Evolutionary conservation across 2,113 vertebrate species (phyloP).

Genomic region (Glareola pratincola): DNA sequence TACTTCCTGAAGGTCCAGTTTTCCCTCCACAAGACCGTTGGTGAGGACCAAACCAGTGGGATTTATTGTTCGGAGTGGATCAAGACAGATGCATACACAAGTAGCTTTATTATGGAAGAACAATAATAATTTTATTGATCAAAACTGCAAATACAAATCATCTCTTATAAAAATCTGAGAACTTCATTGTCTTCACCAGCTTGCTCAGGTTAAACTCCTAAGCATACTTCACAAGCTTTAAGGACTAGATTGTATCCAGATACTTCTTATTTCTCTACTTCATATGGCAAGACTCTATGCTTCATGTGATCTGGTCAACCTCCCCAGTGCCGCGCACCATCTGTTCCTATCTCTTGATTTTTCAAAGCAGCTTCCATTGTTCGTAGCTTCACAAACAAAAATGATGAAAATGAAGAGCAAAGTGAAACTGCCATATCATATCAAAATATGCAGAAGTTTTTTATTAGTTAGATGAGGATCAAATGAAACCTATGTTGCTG

Average conservation of each 20-base stretch:
- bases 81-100: not conserved
- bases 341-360: not conserved
- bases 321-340: not conserved
- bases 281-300: not conserved
- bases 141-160: not conserved
- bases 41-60: not conserved
- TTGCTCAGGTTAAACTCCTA: not conserved
- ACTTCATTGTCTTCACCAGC: not conserved
- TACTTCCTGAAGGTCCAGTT: not conserved
- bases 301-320: not conserved
- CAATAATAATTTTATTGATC: not conserved
- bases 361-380: not conserved
- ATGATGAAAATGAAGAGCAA: not conserved
- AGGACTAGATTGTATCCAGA: not conserved
- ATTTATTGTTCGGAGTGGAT: not conserved
- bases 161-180: not conserved
- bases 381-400: not conserved
- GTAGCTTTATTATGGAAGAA: not conserved
- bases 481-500: not conserved
- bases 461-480: not conserved
- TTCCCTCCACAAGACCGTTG: not conserved
- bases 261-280: not conserved
- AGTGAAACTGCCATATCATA: not conserved
- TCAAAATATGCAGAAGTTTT: not conserved
- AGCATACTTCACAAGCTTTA: not conserved